A percentile compares a stretch with the other conserved stretches of the same genome.
phyloP scores from a whole-genome alignment of 2,113 vertebrate genomes.

The Manacus vitellinus region DNA sequence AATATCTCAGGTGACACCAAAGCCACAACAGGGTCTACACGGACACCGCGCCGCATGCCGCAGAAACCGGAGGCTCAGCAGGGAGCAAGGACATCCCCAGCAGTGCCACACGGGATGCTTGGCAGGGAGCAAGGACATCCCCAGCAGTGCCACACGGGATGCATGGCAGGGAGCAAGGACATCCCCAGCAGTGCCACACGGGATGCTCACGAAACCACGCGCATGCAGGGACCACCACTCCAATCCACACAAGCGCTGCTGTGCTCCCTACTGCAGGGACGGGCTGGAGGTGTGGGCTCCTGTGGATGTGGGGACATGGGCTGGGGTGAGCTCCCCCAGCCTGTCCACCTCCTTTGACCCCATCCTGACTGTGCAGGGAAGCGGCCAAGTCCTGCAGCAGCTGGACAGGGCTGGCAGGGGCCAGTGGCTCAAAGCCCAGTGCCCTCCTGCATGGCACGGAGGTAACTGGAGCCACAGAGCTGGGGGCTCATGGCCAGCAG shows the following conservation, averaged over 20 bases:
- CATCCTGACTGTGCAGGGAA: fast-evolving
- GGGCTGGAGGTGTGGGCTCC: neutral
- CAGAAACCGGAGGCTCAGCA: fast-evolving
- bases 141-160: neutral
- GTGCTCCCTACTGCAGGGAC: neutral
- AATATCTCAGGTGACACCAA: neutral
- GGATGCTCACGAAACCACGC: neutral
- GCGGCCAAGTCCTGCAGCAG: neutral
- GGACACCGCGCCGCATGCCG: neutral
- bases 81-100: neutral
- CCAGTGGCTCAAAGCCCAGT: neutral
- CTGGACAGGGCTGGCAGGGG: neutral
- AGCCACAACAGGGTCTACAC: neutral
- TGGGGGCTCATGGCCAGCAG: neutral
- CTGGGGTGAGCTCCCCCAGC: neutral
- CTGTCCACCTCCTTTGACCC: neutral
- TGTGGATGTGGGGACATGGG: fast-evolving
- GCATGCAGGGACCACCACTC: neutral
- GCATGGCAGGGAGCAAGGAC: neutral
- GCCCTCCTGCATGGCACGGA: neutral
- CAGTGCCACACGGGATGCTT: fast-evolving
- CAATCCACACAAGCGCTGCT: fast-evolving
- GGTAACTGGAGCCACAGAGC: neutral
- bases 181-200: neutral
- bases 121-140: neutral